Percentiles rank a stretch among this genome's conserved stretches.
Conservation (phyloP, 2,888 invertebrate genomes). For the Stenotaenia linearis region DNA sequence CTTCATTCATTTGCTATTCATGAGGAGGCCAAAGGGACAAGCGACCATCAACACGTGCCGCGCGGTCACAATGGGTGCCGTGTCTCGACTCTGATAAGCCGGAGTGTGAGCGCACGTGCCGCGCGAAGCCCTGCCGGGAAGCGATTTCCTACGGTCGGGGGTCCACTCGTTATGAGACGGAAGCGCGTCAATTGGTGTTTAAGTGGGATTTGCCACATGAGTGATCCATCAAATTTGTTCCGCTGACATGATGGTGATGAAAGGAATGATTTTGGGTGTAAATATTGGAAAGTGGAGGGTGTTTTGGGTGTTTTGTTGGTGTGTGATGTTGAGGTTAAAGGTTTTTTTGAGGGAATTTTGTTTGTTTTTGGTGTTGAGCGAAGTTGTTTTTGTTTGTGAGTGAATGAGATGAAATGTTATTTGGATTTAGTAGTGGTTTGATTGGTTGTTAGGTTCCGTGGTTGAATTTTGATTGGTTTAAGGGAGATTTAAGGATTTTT, state of each 20-base stretch:
- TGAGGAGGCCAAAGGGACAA: neutral
- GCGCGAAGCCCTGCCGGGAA: neutral
- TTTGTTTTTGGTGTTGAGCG: too few relatives aligned
- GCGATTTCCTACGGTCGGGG: neutral
- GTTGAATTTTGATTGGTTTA: too few relatives aligned
- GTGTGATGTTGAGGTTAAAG: too few relatives aligned
- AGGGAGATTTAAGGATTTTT: too few relatives aligned
- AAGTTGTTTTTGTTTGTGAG: too few relatives aligned
- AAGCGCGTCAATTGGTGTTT: neutral
- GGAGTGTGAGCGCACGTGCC: neutral
- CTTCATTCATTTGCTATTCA: neutral
- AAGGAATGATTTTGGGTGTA: neutral
- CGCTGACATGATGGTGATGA: neutral
- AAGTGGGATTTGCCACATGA: neutral
- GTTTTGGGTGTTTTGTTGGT: too few relatives aligned
- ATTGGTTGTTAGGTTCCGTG: too few relatives aligned
- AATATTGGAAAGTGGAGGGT: too few relatives aligned
- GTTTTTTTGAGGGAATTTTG: too few relatives aligned
- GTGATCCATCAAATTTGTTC: neutral
- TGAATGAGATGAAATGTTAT: too few relatives aligned
- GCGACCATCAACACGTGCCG: neutral
- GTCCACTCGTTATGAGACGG: neutral
- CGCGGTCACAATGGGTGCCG: neutral
- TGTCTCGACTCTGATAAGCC: neutral
- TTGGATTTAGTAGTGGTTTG: too few relatives aligned